A percentile compares a stretch with the other conserved stretches of the same genome.
phyloP scores from a whole-genome alignment of 2,888 invertebrate species.

The Branchellion lobata region DNA sequence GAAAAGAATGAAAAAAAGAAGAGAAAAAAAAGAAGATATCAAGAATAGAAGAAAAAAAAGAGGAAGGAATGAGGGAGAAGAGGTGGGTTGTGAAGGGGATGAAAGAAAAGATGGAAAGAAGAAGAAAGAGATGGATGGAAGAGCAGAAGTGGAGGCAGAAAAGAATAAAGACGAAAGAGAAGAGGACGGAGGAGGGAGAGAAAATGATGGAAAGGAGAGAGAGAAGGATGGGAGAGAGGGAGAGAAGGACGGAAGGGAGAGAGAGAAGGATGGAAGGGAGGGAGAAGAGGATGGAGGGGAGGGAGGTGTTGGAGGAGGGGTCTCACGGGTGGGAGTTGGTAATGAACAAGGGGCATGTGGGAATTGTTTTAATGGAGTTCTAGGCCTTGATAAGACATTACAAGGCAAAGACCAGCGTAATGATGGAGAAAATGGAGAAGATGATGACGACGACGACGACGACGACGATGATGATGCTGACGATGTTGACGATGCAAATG shows the following conservation, averaged over 20 bases:
- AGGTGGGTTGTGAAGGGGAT: not conserved
- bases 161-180: no score
- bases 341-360: not conserved
- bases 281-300: no score
- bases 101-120: not conserved
- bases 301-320: no score
- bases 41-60: no score
- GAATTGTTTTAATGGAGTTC: not conserved
- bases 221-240: no score
- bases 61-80: not conserved
- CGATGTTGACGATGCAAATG: not conserved
- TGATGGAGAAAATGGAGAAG: conserved; percentile 15
- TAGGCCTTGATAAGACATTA: not conserved
- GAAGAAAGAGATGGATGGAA: not conserved
- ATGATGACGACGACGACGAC: not conserved
- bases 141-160: no score
- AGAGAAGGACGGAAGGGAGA: no score
- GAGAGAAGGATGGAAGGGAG: no score
- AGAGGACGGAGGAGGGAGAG: no score
- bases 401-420: not conserved
- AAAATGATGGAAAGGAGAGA: no score
- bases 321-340: not conserved
- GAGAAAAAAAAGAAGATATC: no score
- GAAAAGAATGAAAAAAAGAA: no score
- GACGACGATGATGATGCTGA: conserved; percentile 2